Evolutionary conservation across 2,888 invertebrate genomes (phyloP).

Genomic region (Tachystola acroxantha): DNA sequence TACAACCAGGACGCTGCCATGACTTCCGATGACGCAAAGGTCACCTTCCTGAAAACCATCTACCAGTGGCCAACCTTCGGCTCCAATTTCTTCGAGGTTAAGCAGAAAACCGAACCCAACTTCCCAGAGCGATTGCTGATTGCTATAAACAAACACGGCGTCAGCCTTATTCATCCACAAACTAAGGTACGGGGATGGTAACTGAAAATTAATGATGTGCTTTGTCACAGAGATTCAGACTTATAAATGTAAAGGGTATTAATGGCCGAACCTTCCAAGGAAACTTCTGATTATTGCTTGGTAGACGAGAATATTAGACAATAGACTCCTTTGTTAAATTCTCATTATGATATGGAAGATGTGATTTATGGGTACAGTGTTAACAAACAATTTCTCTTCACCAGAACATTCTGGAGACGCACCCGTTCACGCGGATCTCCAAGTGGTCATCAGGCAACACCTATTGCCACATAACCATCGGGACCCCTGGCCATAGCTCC

Average conservation of each 20-base stretch:
- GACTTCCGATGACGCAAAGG: conserved; percentile 97
- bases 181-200: too few species aligned
- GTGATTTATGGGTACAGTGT: too few species aligned
- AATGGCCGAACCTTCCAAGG: too few species aligned
- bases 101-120: conserved; percentile 98
- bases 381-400: conserved; percentile 35
- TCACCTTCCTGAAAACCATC: conserved; percentile 97
- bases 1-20: conserved; percentile 97
- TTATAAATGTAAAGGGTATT: too few species aligned
- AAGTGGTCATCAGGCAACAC: conserved; percentile 99
- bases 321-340: too few species aligned
- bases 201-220: too few species aligned
- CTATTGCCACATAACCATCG: conserved; percentile 99
- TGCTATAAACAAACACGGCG: conserved; percentile 99
- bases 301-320: too few species aligned
- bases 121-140: conserved; percentile 98
- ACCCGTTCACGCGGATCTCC: conserved; percentile 99
- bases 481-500: conserved; percentile 97
- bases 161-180: conserved; percentile 96
- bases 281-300: too few species aligned
- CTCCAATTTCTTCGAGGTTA: conserved; percentile 99
- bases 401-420: conserved; percentile 97
- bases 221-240: too few species aligned
- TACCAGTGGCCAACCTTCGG: conserved; percentile 99
- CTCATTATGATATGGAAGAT: too few species aligned